Evolutionary conservation across 2,113 vertebrate genomes (phyloP), one percentile per base, ranked within the genome.

Genomic region (Gobius niger): DNA sequence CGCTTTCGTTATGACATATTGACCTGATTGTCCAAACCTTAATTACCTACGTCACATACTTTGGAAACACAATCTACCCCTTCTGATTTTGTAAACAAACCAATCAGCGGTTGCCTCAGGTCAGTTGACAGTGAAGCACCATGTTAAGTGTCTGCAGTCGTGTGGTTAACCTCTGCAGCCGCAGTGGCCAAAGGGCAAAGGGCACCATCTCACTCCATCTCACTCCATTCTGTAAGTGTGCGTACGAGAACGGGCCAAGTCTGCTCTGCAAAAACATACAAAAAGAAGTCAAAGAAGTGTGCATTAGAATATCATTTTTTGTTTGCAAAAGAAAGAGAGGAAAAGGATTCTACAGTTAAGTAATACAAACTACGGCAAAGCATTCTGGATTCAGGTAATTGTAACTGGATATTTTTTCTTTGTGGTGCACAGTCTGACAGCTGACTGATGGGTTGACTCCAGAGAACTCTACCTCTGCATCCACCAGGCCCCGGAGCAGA

Each of bases 401-500:
- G 24, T 49, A 14, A 49, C 13, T 12, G 13, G 15, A 49, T 49
- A 49, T 14, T 9, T 8, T 6, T 53, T 24, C n/a, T 18, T 24
- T 24, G 9, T 7, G 24, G 18, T 11, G 18, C 1, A 68, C 73
- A 72, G 75, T 75, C 60, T 59, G 47, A 65, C 44, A 83, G 44
- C 3, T 85, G 85, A 91, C 82, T 85, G 73, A 89, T 85, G 56
- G 64, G 59, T 61, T 44, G 64, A 57, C 51, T 34, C 67, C 44
- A 59, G 56, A 8, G 54, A 72, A 78, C 76, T 78, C 70, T 65
- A 62, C 65, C 41, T 70, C 44, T 75, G 67, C 65, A 46, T 66
- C 68, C 63, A 60, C 56, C 63, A 69, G 70, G 53, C 73, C 75
- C 63, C 1, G 41, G 63, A 68, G 75, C 68, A 6, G 63, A 57